Evolutionary conservation across 2,888 invertebrate species (phyloP), one percentile per base, ranked within the genome.

Genomic region (Synergus gifuensis): DNA sequence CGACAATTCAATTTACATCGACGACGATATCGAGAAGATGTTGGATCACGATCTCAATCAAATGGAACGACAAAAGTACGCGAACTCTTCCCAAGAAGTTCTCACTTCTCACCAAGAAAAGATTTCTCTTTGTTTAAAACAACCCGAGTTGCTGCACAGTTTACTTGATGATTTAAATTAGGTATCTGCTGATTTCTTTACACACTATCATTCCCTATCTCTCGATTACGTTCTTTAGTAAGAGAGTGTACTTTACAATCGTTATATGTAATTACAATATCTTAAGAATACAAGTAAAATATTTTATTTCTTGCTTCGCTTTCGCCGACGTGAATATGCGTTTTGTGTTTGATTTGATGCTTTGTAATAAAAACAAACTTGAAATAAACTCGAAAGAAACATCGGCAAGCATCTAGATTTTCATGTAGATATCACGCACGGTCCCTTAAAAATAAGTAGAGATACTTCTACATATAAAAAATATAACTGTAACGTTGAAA

Each of bases 121-220:
- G 86, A 81, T 88, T 46, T 86, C 90, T 0, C 82, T 90, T 60
- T 91, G 90, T 77, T 82, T 91, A 42, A 91, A 91, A 78, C 89
- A 91, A 79, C 91, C 91, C 12, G 90, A 91, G 86, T 81, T 91
- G 22, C 79, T 91, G 36, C 90, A 90, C 90, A 90, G 90, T 81
- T 87, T 91, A 73, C 82, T 91, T 9, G 91, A 91, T 62, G 91
- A 90, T 79, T 78, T 88, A 49, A 80, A 44, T 46, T 62, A 62
- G 62, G 28, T 62, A 62, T 62, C 28, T 14, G 14, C 22, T 14
- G 42, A 16, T 40, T 67, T 42, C 36, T 62, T 62, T 28, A 62
- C 62, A 44, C 60, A 42, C 67, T 64, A 79, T 49, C 58, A 79
- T 63, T 44, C 44, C 18, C 42, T 44, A 58, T 44, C 66, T 8